phyloP scores from a whole-genome alignment of 2,888 invertebrate species.

The Drosophila kanekoi region DNA sequence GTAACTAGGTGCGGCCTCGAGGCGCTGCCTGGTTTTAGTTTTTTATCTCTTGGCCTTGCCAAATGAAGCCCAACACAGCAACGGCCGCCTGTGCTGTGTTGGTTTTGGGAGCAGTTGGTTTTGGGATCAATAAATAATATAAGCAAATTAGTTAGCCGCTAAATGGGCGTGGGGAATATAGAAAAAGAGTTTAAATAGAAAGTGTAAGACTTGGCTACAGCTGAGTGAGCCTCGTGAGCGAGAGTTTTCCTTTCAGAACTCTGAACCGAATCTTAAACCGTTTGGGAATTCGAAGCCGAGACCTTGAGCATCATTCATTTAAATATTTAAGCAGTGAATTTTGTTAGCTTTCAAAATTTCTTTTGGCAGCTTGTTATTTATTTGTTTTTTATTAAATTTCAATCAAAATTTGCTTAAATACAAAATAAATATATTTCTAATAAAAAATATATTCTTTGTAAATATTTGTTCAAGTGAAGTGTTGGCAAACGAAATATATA shows the following conservation, averaged over 20 bases:
- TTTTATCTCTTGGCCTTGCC: constrained; percentile 16
- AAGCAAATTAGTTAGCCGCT: constrained; percentile 27
- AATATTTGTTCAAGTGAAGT: no score
- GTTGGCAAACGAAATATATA: no score
- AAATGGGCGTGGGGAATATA: constrained; percentile 25
- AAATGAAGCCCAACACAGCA: constrained; percentile 8
- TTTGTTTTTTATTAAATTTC: no score
- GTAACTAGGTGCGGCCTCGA: constrained; percentile 71
- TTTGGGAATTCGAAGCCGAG: constrained; percentile 1
- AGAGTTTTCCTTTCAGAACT: neutral
- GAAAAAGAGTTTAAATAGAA: neutral
- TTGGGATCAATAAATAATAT: constrained; percentile 38
- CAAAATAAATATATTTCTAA: no score
- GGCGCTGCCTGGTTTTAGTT: constrained; percentile 48
- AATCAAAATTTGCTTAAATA: no score
- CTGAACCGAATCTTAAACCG: neutral
- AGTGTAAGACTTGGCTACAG: neutral
- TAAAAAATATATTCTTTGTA: no score
- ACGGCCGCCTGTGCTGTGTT: neutral
- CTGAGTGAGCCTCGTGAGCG: neutral
- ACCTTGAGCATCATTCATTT: neutral
- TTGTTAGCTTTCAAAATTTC: neutral
- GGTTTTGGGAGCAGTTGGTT: neutral
- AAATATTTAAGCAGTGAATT: neutral
- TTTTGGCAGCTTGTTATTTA: no score